Conservation (phyloP, 2,888 invertebrate genomes). For the Pogonocherus hispidulus region DNA sequence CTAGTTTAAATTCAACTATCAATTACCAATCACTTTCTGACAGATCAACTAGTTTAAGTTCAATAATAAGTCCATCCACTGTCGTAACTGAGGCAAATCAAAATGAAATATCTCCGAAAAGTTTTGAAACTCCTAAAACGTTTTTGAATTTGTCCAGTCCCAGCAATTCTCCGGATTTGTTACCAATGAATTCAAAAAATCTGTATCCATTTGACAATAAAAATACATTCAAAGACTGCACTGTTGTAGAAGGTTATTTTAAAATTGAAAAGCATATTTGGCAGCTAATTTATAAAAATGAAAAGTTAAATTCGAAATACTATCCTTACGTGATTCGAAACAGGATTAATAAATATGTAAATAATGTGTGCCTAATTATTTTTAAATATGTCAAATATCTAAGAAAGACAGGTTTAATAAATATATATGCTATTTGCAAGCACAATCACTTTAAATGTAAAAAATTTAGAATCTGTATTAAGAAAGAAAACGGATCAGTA, state of each 20-base stretch:
- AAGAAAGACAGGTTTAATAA: neutral
- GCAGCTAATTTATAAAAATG: conserved; percentile 5
- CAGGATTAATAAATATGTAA: conserved; percentile 23
- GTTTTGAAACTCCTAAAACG: neutral
- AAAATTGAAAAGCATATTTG: conserved; percentile 5
- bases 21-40: neutral
- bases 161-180: neutral
- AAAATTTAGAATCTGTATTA: conserved; percentile 23
- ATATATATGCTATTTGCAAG: conserved; percentile 19
- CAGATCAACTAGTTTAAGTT: neutral
- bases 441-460: conserved; percentile 25
- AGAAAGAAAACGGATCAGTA: neutral
- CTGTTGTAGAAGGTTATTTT: conserved; percentile 19
- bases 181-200: neutral
- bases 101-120: neutral
- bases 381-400: conserved; percentile 23
- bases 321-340: conserved; percentile 31
- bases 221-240: conserved; percentile 5
- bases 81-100: neutral
- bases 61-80: neutral
- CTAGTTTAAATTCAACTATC: too few species aligned
- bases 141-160: conserved; percentile 2
- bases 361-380: conserved; percentile 27
- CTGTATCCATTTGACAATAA: neutral
- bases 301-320: conserved; percentile 18